These are phyloP conservation scores for Piscicola geometra DNA, from an alignment of 2,888 invertebrate genomes.

Conservation along the genomic window DNA sequence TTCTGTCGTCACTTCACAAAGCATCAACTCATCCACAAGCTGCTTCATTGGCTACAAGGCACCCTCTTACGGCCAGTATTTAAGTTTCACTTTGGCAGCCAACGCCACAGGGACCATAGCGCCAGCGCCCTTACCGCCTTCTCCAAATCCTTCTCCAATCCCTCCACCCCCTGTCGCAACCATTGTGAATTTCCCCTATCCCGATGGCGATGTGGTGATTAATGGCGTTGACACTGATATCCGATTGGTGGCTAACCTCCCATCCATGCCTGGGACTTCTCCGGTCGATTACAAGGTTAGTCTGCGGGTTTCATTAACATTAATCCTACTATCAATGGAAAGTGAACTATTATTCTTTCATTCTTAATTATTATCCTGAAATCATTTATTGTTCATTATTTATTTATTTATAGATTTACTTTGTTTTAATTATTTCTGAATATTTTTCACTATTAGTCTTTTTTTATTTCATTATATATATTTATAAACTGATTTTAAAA, in stretches of 20 bases:
- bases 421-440: too few relatives aligned
- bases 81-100: slow-evolving; percentile 37
- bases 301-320: not conserved
- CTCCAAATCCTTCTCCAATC: not conserved
- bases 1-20: not conserved
- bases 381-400: too few relatives aligned
- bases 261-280: slow-evolving; percentile 28
- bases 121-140: not conserved
- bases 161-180: slow-evolving; percentile 1
- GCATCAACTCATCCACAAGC: slow-evolving; percentile 36
- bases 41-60: slow-evolving; percentile 45
- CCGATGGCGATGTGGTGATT: slow-evolving; percentile 44
- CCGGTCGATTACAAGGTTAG: slow-evolving; percentile 28
- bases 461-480: too few relatives aligned
- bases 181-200: slow-evolving; percentile 8
- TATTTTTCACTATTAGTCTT: too few relatives aligned
- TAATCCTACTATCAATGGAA: too few relatives aligned
- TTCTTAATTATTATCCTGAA: too few relatives aligned
- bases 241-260: slow-evolving; percentile 39
- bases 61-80: slow-evolving; percentile 43
- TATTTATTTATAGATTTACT: too few relatives aligned
- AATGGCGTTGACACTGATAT: slow-evolving; percentile 38
- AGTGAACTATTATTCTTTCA: too few relatives aligned
- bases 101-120: not conserved
- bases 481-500: too few relatives aligned